phyloP scores from a whole-genome alignment of 1,140 invertebrate species.

The Carposina sasakii region DNA sequence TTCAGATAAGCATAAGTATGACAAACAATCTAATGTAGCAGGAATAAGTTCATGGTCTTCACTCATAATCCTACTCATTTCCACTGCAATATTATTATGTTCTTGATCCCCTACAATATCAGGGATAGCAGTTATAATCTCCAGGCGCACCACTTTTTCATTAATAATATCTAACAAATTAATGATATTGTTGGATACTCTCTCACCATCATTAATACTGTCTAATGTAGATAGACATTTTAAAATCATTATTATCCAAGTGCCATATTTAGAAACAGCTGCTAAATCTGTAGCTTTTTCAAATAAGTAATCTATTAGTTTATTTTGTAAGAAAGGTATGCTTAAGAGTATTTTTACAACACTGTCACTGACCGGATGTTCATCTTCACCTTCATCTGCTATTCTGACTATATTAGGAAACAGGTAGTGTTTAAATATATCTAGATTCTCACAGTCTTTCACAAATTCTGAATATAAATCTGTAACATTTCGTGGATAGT shows the following conservation, averaged over 20 bases:
- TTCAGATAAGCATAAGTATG: slow-evolving; percentile 57
- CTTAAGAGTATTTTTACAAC: slow-evolving; percentile 59
- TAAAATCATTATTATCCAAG: slow-evolving; percentile 59
- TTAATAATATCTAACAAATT: slow-evolving; percentile 56
- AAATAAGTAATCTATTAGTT: slow-evolving; percentile 56
- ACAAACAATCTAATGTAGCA: slow-evolving; percentile 61
- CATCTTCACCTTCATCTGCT: slow-evolving; percentile 35
- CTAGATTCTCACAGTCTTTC: slow-evolving; percentile 41
- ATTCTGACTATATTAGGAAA: slow-evolving; percentile 51
- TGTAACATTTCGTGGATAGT: slow-evolving; percentile 56
- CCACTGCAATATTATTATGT: slow-evolving; percentile 54
- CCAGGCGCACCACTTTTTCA: slow-evolving; percentile 51
- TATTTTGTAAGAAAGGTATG: slow-evolving; percentile 52
- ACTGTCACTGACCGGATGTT: slow-evolving; percentile 39
- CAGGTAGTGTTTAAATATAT: slow-evolving; percentile 54
- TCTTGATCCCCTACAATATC: slow-evolving; percentile 62
- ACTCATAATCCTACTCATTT: slow-evolving; percentile 57
- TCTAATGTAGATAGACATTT: slow-evolving; percentile 58
- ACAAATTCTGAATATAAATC: slow-evolving; percentile 49
- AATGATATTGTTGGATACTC: slow-evolving; percentile 51
- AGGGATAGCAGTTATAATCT: slow-evolving; percentile 67
- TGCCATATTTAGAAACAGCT: slow-evolving; percentile 42
- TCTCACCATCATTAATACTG: slow-evolving; percentile 41
- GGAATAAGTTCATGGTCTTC: slow-evolving; percentile 60
- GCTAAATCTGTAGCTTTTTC: slow-evolving; percentile 56